Conservation (phyloP, 2,888 invertebrate genomes). For the Pachymerium ferrugineum region DNA sequence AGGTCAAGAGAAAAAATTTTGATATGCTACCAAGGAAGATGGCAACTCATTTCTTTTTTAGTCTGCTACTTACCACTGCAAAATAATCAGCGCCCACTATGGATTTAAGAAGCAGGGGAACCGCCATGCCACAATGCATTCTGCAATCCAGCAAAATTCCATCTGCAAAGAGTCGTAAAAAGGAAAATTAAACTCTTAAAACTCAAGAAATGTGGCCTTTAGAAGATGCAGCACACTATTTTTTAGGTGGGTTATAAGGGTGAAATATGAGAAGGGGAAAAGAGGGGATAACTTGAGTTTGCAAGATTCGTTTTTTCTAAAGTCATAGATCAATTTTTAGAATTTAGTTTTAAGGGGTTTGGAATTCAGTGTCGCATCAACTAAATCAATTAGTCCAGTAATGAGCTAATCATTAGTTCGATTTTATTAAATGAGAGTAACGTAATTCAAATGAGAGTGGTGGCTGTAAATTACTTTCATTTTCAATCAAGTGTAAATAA, state of each 20-base stretch:
- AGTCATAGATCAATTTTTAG: neutral
- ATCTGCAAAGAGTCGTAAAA: conserved; percentile 31
- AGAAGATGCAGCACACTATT: neutral
- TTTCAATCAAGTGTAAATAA: conserved; percentile 4
- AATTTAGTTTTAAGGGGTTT: neutral
- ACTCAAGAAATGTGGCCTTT: neutral
- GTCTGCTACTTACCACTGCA: conserved; percentile 28
- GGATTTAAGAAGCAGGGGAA: conserved; percentile 26
- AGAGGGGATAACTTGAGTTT: neutral
- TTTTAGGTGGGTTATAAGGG: neutral
- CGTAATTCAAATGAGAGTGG: neutral
- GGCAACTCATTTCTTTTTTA: neutral
- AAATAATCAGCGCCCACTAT: conserved; percentile 20
- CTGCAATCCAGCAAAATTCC: conserved; percentile 34
- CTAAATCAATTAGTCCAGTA: too few relatives aligned
- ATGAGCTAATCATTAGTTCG: neutral
- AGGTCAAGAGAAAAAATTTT: neutral
- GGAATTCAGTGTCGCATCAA: neutral
- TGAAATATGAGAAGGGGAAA: neutral
- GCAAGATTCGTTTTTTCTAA: neutral
- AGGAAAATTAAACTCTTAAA: neutral
- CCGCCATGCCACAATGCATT: conserved; percentile 35
- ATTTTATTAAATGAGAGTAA: neutral
- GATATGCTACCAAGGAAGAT: neutral
- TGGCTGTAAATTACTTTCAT: neutral